Percentiles rank a stretch among this genome's conserved stretches.
Evolutionary conservation across 2,113 vertebrate genomes (phyloP).

Genomic region (Romanogobio albipinnatus): DNA sequence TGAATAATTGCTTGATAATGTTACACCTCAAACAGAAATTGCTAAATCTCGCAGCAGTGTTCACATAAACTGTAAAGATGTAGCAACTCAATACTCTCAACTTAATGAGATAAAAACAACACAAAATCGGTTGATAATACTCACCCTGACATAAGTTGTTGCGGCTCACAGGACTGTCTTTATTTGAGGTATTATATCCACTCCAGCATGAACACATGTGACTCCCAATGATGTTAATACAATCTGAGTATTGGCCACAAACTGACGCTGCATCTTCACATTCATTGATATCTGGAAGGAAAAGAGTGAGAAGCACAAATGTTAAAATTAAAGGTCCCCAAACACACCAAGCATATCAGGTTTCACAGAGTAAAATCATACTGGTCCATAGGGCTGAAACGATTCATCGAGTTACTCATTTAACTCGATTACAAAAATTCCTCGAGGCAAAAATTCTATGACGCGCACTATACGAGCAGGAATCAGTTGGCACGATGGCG

Average conservation of each 20-base stretch:
- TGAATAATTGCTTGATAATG: neutral
- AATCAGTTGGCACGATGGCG: too few relatives aligned
- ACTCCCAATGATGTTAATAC: conserved; percentile 24
- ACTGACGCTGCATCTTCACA: neutral
- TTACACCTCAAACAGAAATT: neutral
- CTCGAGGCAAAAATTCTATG: too few relatives aligned
- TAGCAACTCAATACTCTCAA: neutral
- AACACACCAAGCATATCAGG: too few relatives aligned
- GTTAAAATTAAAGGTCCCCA: too few relatives aligned
- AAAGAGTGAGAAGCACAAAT: too few relatives aligned
- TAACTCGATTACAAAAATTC: too few relatives aligned
- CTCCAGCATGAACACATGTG: conserved; percentile 59
- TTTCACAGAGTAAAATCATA: too few relatives aligned
- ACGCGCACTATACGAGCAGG: too few relatives aligned
- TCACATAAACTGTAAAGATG: neutral
- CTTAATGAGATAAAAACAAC: neutral
- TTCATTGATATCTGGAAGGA: too few relatives aligned
- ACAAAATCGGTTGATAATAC: neutral
- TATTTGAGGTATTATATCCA: neutral
- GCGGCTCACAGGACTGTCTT: conserved; percentile 43
- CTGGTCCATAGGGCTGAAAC: too few relatives aligned
- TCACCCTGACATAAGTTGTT: conserved; percentile 20
- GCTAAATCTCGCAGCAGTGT: neutral
- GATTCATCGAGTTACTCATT: too few relatives aligned
- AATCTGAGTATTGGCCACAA: conserved; percentile 35